Evolutionary conservation across 1,140 invertebrate genomes (phyloP), one percentile per base, ranked within the genome.

Genomic region (Zelostemma sp.): DNA sequence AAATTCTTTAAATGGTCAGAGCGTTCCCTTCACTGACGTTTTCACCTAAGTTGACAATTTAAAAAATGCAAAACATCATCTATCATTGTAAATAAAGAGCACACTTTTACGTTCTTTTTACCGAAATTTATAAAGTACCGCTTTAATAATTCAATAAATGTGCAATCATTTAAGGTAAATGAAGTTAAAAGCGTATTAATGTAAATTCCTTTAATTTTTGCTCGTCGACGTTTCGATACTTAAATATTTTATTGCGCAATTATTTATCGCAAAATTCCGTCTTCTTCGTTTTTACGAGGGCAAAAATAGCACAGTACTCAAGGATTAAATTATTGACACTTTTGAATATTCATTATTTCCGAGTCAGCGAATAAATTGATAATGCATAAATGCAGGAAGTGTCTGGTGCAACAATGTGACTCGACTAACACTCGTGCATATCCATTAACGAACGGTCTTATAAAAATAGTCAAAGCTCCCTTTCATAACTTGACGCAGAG

Each of bases 301-400:
- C n/a, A 50, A 60, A 60, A 51, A 51, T 51, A 33, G 38, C 33
- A 3, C 38, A 18, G n/a, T 53, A 18, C 41, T 35, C 43, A 55
- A 56, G 49, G 35, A 50, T 63, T 63, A 25, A 60, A 53, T 46
- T 51, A 59, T 55, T 21, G 40, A 50, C 56, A 54, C 18, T 56
- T 60, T 15, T 58, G 62, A 59, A 66, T 60, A 55, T 60, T 58
- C 50, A 66, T 59, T 58, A 59, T 66, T 57, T 28, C 48, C 28
- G 21, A 48, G 14, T 54, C 43, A 55, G 33, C 31, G 46, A 59
- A 65, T 46, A 66, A 58, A 66, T 66, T 59, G 56, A 54, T 66
- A 54, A 54, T 66, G 56, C 55, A 65, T 58, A 65, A 65, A 58
- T 65, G 54, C 63, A 59, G 56, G 50, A 59, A 59, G 49, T 57